phyloP scores from a whole-genome alignment of 2,888 invertebrate species.

The Leptopilina drosophilae region DNA sequence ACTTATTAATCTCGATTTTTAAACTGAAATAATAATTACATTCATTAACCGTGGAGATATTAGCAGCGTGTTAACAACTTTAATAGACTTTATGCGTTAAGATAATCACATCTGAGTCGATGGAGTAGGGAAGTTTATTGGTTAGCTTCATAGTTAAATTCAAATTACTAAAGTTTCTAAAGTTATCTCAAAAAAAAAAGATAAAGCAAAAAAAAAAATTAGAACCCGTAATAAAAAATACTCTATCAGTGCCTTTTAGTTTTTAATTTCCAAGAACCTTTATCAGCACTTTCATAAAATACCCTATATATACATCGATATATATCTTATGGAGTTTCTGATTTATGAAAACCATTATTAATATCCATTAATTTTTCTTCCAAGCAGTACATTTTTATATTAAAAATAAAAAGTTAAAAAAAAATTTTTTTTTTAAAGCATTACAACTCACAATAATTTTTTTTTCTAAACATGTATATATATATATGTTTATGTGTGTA shows the following conservation, averaged over 20 bases:
- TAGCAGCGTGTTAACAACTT: conserved; percentile 16
- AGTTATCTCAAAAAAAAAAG: not conserved
- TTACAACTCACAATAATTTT: not conserved
- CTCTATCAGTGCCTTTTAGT: conserved; percentile 13
- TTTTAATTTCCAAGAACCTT: not conserved
- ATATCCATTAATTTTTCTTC: not conserved
- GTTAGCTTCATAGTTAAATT: conserved; percentile 19
- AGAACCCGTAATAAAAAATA: not conserved
- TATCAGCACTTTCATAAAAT: conserved; percentile 2
- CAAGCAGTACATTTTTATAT: not conserved
- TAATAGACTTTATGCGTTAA: conserved; percentile 26
- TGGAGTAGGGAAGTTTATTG: conserved; percentile 5
- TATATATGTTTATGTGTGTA: too few relatives aligned
- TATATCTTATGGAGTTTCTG: not conserved
- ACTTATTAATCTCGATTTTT: not conserved
- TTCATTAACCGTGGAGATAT: conserved; percentile 3
- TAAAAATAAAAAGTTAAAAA: not conserved
- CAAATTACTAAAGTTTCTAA: conserved; percentile 12
- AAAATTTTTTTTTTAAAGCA: not conserved
- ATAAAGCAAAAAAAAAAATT: too few relatives aligned
- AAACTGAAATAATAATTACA: not conserved
- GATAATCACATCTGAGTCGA: conserved; percentile 27
- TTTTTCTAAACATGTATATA: too few relatives aligned
- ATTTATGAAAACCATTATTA: conserved; percentile 5
- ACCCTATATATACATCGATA: not conserved